These are phyloP conservation scores for Netelia virgata DNA, from an alignment of 2,888 invertebrate species.

Conservation along the genomic window DNA sequence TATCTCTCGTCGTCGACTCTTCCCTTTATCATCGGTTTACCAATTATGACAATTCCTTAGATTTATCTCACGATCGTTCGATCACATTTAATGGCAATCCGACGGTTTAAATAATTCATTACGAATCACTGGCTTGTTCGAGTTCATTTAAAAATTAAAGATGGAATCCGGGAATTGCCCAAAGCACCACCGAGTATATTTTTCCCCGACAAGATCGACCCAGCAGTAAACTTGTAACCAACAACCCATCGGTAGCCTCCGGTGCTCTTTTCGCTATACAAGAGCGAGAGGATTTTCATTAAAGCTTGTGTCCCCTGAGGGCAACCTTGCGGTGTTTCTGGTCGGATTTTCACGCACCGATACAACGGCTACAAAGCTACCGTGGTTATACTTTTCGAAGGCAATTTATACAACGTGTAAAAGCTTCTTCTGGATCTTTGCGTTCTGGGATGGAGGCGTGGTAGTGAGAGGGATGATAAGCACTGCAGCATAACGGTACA, in stretches of 20 bases:
- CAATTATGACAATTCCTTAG: constrained; percentile 18
- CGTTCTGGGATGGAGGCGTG: too few species aligned
- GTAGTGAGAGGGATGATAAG: too few species aligned
- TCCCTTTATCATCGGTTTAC: not conserved
- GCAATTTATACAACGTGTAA: constrained; percentile 31
- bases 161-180: not conserved
- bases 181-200: not conserved
- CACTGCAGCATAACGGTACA: not conserved
- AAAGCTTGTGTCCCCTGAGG: constrained; percentile 43
- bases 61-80: not conserved
- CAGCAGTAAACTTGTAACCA: constrained; percentile 7
- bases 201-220: constrained; percentile 25
- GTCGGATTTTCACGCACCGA: constrained; percentile 34
- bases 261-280: not conserved
- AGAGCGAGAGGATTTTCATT: constrained; percentile 43
- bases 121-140: not conserved
- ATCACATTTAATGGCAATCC: not conserved
- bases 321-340: constrained; percentile 8
- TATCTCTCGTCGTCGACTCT: not conserved
- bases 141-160: not conserved
- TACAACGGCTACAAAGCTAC: constrained; percentile 12
- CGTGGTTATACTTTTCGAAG: not conserved
- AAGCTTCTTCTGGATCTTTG: not conserved
- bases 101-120: constrained; percentile 1
- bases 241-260: not conserved